These are phyloP conservation scores for Rhagoletis pomonella DNA, from an alignment of 1,140 invertebrate species.

Conservation along the genomic window DNA sequence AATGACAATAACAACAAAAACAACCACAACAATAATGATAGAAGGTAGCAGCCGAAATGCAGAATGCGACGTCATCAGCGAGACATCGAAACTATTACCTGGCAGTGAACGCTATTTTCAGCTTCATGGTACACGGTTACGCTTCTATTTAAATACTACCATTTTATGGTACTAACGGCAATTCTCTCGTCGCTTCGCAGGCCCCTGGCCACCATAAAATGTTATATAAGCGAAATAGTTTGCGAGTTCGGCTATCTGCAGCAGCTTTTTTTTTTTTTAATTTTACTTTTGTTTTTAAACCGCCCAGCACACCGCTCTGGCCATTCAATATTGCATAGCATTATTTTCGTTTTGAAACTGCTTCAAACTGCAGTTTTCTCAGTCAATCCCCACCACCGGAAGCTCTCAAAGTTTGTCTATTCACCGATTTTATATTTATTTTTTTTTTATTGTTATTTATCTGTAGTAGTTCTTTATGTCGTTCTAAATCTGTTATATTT, in stretches of 20 bases:
- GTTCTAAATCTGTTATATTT: conserved; percentile 42
- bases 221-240: background rate
- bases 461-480: background rate
- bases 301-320: background rate
- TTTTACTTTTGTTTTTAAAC: background rate
- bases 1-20: conserved; percentile 3
- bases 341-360: conserved; percentile 23
- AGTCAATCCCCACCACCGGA: conserved; percentile 29
- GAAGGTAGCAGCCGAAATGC: background rate
- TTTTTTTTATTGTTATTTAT: conserved; percentile 13
- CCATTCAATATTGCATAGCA: conserved; percentile 18
- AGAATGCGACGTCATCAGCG: conserved; percentile 28
- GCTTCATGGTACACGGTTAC: conserved; percentile 43
- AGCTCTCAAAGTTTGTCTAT: conserved; percentile 2
- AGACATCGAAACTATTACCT: conserved; percentile 46
- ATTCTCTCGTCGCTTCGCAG: background rate
- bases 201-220: background rate
- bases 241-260: background rate
- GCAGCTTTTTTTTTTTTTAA: background rate
- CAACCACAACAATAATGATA: background rate
- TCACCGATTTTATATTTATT: background rate
- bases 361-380: conserved; percentile 21
- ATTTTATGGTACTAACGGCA: too few species aligned
- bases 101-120: conserved; percentile 28
- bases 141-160: background rate